Evolutionary conservation across 2,797 vertebrate species (phyloP), one percentile per base, ranked within the genome.

Genomic region (Oophaga sylvatica): DNA sequence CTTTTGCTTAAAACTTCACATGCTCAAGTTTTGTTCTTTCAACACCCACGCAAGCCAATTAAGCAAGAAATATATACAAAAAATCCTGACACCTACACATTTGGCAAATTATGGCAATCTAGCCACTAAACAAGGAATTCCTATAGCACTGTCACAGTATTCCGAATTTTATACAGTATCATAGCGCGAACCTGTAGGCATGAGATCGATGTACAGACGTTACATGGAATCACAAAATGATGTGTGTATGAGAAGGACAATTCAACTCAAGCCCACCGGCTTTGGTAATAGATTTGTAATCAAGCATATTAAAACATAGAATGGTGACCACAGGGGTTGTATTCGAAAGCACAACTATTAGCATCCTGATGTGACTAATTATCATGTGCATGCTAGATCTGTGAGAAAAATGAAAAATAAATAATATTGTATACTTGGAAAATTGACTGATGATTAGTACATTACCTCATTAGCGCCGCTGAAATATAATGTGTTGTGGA

Each of bases 1-100:
- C 62, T 26, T 81, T 48, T 68, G 45, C 10, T 65, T 56, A 57
- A 81, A 81, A 65, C 45, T 82, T 48, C 65, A 70, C 45, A 29
- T 53, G 65, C 41, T 26, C 31, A 26, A 26, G 17, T 70, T 68
- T 41, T 82, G 9, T 82, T 13, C 16, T 20, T 29, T 29, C 29
- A 48, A 53, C 80, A 68, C 80, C 80, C 68, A 81, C 80, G 26
- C 35, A 48, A 62, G 48, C 15, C 20, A 67, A 35, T 48, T 67
- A 81, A 67, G 48, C 20, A 41, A 41, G 48, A 81, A 67, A 79
- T 79, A 35, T 79, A 16, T 79, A 79, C n/a, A 79, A 79, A 77
- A 53, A 75, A 73, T 73, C 45, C 20, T 48, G 20, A 48, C 77
- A 57, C 53, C 26, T 79, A 60, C 56, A 79, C 15, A 11, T 29